phyloP scores from a whole-genome alignment of 2,888 invertebrate genomes.

The Therioaphis trifolii region DNA sequence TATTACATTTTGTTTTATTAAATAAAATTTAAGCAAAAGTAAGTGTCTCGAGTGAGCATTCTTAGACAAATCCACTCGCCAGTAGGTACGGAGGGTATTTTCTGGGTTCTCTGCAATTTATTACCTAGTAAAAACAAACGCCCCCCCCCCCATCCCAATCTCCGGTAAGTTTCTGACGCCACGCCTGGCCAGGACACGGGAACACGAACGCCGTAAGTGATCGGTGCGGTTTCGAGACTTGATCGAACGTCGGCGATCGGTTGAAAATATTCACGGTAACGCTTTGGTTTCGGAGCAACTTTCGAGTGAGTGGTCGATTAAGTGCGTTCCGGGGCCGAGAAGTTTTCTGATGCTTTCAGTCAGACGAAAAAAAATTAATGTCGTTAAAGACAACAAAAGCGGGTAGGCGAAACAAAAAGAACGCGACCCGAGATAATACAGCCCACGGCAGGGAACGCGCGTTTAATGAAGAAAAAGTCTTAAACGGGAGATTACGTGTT shows the following conservation, averaged over 20 bases:
- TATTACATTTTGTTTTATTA: slow-evolving; percentile 3
- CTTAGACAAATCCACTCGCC: too few relatives aligned
- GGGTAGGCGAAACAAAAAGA: background rate
- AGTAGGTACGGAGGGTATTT: too few relatives aligned
- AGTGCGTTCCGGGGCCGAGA: background rate
- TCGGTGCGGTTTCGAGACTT: too few relatives aligned
- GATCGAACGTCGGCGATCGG: background rate
- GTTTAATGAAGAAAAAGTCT: slow-evolving; percentile 41
- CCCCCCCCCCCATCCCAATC: too few relatives aligned
- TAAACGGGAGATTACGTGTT: slow-evolving; percentile 23
- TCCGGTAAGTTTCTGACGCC: too few relatives aligned
- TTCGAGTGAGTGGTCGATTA: background rate
- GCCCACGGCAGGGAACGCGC: background rate
- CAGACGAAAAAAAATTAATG: slow-evolving; percentile 43
- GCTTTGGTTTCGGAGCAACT: background rate
- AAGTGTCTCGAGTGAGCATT: too few relatives aligned
- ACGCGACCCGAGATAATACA: too few relatives aligned
- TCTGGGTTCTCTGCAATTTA: too few relatives aligned
- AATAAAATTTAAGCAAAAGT: too few relatives aligned
- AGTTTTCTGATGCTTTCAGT: slow-evolving; percentile 20
- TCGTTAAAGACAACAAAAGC: slow-evolving; percentile 2
- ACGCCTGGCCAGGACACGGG: too few relatives aligned
- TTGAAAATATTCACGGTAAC: background rate
- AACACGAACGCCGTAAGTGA: too few relatives aligned
- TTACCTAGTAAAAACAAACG: too few relatives aligned